phyloP scores from a whole-genome alignment of 2,888 invertebrate genomes.

The Troides oblongomaculatus region DNA sequence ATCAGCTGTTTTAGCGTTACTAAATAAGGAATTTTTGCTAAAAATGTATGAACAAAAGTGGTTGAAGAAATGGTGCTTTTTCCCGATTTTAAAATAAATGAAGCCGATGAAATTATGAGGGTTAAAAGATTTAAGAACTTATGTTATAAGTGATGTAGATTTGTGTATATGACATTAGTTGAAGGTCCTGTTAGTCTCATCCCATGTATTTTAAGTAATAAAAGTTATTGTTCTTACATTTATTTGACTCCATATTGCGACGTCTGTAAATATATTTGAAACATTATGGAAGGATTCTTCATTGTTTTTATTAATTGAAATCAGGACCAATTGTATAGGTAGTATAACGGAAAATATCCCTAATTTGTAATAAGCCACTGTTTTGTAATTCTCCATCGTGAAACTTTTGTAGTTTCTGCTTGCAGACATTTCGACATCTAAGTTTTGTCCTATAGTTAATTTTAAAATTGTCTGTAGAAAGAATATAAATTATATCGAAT shows the following conservation, averaged over 20 bases:
- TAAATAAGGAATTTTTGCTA: too few species aligned
- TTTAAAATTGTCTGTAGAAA: slow-evolving; percentile 12
- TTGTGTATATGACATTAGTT: background rate
- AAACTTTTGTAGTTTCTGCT: slow-evolving; percentile 12
- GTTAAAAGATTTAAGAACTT: too few species aligned
- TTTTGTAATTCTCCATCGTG: slow-evolving; percentile 20
- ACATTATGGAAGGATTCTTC: slow-evolving; percentile 7
- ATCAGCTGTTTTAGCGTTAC: too few species aligned
- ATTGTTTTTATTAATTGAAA: slow-evolving; percentile 12
- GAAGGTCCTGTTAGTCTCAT: background rate
- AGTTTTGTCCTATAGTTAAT: slow-evolving; percentile 16
- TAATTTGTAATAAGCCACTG: slow-evolving; percentile 14
- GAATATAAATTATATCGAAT: background rate
- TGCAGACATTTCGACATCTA: slow-evolving; percentile 9
- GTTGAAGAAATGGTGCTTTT: too few species aligned
- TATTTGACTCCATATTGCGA: slow-evolving; percentile 23
- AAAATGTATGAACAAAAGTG: too few species aligned
- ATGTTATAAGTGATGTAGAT: too few species aligned
- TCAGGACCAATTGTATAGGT: slow-evolving; percentile 11
- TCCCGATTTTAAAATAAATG: too few species aligned
- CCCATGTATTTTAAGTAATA: background rate
- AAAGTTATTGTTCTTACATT: slow-evolving; percentile 10
- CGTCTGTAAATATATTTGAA: slow-evolving; percentile 5
- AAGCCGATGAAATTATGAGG: too few species aligned
- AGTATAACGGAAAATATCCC: slow-evolving; percentile 8